phyloP scores from a whole-genome alignment of 2,113 vertebrate genomes.

The Poeciliopsis occidentalis region DNA sequence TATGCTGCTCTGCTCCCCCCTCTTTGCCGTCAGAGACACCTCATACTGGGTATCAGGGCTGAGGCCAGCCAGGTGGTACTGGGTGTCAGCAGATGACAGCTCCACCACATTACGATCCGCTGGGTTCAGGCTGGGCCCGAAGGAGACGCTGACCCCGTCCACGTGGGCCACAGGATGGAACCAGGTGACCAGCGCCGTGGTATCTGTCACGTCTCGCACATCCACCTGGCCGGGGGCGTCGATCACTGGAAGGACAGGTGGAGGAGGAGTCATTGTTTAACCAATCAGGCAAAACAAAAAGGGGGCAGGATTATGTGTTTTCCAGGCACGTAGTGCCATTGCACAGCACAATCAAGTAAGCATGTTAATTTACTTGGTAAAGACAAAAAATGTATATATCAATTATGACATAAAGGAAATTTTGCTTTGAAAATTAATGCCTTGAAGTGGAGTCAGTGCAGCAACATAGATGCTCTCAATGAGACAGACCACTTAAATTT shows the following conservation, averaged over 20 bases:
- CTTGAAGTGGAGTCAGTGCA: no score
- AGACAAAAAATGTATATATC: no score
- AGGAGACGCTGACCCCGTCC: slow-evolving; percentile 86
- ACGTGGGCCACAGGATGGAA: slow-evolving; percentile 90
- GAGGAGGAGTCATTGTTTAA: background rate
- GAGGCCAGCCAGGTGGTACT: slow-evolving; percentile 89
- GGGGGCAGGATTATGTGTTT: no score
- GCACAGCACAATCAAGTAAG: no score
- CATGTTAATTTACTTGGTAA: no score
- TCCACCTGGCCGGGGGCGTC: slow-evolving; percentile 92
- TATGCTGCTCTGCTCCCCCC: slow-evolving; percentile 84
- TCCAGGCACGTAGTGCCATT: no score
- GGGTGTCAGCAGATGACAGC: slow-evolving; percentile 87
- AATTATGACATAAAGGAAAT: no score
- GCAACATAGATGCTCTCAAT: background rate
- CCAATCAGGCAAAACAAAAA: background rate
- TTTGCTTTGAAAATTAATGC: no score
- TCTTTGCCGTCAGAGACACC: slow-evolving; percentile 85
- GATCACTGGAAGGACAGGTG: slow-evolving; percentile 77
- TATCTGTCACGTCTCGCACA: slow-evolving; percentile 92
- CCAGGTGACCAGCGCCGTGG: slow-evolving; percentile 92
- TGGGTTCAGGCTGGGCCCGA: slow-evolving; percentile 81
- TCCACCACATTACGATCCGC: slow-evolving; percentile 84
- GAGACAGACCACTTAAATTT: slow-evolving; percentile 14
- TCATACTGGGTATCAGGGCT: slow-evolving; percentile 90